Base-by-base conservation (phyloP, 2,888 invertebrate genomes). In the Agrochola circellaris region DNA sequence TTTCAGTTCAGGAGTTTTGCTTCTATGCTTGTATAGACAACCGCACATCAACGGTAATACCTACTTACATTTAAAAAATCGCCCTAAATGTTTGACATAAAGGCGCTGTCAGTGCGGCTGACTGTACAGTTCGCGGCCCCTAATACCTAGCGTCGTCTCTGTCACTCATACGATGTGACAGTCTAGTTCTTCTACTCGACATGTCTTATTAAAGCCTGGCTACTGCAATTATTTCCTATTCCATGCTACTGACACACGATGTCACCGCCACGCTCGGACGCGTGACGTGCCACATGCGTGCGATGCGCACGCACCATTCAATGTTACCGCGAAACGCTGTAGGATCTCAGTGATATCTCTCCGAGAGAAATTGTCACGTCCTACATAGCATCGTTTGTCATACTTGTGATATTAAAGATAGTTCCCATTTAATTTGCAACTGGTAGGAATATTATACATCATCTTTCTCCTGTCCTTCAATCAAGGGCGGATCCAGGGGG, bases 271-370 rank as follows among this genome's bases (percentile, higher is more conserved):
- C 67, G 65, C 66, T 38, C 62, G 26, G 34, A n/a, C 60, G 84
- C 73, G 68, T 80, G 79, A 70, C 79, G 71, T 56, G 26, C 56
- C n/a, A 65, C 61, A 34, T 65, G 81, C 79, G 80, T 66, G 66
- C 23, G 66, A n/a, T 67, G 70, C 68, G 34, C 62, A 73, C 79
- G 83, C 79, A 79, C 48, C 38, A 20, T 17, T 23, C 58, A 2
- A 1, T n/a, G 20, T 13, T 73, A 73, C 54, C 3, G 48, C 51
- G 26, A 48, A 34, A 0, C n/a, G 45, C 51, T 15, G 42, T 26
- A 51, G 54, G 67, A 78, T 48, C 23, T 17, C 23, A 23, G 9
- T 54, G 77, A 62, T 73, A 58, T 73, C 58, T 70, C 54, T 65
- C 11, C 7, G 42, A 61, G 58, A 60, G 66, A 67, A 61, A 75